Base-by-base conservation (phyloP, 2,888 invertebrate species). In the Cyrtodaria siliqua region DNA sequence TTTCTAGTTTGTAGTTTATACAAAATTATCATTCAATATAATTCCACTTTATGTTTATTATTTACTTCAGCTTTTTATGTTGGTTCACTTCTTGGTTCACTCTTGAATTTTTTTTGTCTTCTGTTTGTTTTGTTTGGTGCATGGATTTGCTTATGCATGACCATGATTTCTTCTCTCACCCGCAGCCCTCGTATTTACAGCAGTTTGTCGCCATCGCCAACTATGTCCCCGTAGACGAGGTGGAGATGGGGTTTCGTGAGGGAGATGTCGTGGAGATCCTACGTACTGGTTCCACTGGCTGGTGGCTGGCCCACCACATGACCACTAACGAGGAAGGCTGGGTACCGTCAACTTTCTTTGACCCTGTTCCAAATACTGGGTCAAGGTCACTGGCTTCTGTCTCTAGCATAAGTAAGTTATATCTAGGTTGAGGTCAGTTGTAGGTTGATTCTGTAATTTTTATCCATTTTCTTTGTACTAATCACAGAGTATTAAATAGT, bases 211-310 rank as follows among this genome's bases (percentile, higher is more conserved):
- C 97, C 86, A 95, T 98, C 91, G 97, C 98, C 79, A 98, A 98
- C 95, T 98, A 98, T 95, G 96, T 96, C 92, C 97, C 97, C 78
- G 96, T 97, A 93, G 97, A 97, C 86, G 96, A 96, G 86, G 97
- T 97, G 84, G 98, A 98, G 94, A 96, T 98, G 84, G 96, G 96
- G 82, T 95, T 98, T 94, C 95, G 95, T 74, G 98, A 98, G 94
- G 97, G 98, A 24, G 98, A 98, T 94, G 95, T 95, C 87, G 96
- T 98, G 86, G 97, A 97, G 92, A 95, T 98, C 86, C 95, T 97
- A 86, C 97, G 97, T 94, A 96, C 97, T 86, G 98, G 98, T 92
- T 97, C 97, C 94, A 97, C 97, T 86, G 98, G 98, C 86, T 98
- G 98, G 98, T 98, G 98, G 98, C 97, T 97, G 94, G 97, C 98